phyloP scores from a whole-genome alignment of 2,797 vertebrate genomes.

The Cirrhinus mrigala region DNA sequence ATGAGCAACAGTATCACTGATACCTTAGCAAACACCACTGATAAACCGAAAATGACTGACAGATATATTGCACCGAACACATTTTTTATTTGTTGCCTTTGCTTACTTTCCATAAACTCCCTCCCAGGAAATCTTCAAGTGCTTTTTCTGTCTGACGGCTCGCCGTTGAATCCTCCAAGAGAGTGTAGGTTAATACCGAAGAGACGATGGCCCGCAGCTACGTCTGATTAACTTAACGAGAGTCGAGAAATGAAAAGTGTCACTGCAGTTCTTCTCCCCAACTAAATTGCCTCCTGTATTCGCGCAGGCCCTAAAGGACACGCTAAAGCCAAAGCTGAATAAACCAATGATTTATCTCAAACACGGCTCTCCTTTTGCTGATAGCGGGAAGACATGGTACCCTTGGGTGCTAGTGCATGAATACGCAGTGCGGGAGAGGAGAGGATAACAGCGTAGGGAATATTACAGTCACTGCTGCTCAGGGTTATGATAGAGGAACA shows the following conservation, averaged over 20 bases:
- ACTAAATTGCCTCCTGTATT: conserved; percentile 39
- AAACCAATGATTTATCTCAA: conserved; percentile 32
- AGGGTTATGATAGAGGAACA: conserved; percentile 4
- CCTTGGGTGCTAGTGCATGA: conserved; percentile 20
- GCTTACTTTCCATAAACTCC: conserved; percentile 1
- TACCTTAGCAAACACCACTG: background rate
- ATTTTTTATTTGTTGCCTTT: background rate
- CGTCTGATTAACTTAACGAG: conserved; percentile 37
- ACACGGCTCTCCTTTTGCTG: background rate
- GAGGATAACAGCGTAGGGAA: conserved; percentile 12
- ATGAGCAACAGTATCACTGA: background rate
- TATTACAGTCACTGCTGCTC: background rate
- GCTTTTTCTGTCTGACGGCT: background rate
- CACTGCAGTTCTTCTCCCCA: conserved; percentile 2
- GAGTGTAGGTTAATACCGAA: background rate
- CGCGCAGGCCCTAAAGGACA: conserved; percentile 14
- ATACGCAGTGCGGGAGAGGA: background rate
- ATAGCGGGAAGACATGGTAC: conserved; percentile 16
- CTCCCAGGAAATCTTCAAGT: conserved; percentile 13
- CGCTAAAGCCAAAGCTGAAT: background rate
- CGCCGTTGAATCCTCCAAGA: background rate
- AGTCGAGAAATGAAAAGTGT: conserved; percentile 32
- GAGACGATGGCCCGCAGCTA: background rate
- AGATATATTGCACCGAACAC: background rate
- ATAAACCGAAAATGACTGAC: background rate